phyloP scores from a whole-genome alignment of 1,140 invertebrate species.

The Tetramorium alpestre region DNA sequence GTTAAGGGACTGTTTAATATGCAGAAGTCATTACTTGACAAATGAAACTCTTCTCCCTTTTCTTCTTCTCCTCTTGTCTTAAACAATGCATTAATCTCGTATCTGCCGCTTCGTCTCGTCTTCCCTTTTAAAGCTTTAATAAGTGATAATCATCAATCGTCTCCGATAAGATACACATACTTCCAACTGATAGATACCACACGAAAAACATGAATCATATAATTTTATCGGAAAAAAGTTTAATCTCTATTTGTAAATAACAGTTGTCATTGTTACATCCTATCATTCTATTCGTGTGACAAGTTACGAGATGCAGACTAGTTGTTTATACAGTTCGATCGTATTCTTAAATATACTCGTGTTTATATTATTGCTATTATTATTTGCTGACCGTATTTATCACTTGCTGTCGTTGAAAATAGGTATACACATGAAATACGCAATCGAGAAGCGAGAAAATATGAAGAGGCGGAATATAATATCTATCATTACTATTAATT shows the following conservation, averaged over 20 bases:
- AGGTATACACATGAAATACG: not conserved
- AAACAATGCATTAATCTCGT: conserved; percentile 21
- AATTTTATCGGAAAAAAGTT: not conserved
- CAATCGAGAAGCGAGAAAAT: not conserved
- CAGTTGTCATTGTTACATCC: not conserved
- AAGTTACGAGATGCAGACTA: not conserved
- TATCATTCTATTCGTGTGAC: not conserved
- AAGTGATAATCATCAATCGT: conserved; percentile 26
- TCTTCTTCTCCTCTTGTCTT: not conserved
- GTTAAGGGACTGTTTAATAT: conserved; percentile 47
- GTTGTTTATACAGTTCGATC: not conserved
- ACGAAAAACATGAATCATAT: not conserved
- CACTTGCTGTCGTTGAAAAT: not conserved
- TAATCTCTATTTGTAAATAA: not conserved
- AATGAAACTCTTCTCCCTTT: conserved; percentile 19
- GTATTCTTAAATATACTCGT: conserved; percentile 15
- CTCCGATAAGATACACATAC: not conserved
- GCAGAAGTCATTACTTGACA: conserved; percentile 40
- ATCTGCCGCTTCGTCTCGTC: not conserved
- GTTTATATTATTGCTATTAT: not conserved
- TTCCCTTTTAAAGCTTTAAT: conserved; percentile 5
- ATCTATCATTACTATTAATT: not conserved
- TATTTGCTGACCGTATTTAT: not conserved
- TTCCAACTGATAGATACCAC: not conserved
- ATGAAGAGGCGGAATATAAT: not conserved